A percentile compares a stretch with the other conserved stretches of the same genome.
Evolutionary conservation across 2,113 vertebrate genomes (phyloP).

Genomic region (Sinocyclocheilus maitianheensis): DNA sequence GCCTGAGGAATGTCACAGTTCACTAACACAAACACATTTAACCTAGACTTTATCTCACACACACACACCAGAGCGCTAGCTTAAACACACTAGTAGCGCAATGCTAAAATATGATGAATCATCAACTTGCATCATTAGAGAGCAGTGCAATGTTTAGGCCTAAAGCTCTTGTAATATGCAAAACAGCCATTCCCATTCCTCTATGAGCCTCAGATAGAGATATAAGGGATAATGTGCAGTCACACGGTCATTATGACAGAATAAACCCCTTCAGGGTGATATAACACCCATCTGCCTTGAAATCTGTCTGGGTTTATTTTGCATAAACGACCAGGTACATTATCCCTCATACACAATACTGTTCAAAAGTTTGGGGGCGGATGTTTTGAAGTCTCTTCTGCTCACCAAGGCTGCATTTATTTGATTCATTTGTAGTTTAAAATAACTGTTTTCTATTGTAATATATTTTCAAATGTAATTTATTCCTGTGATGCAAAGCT

Average conservation of each 20-base stretch:
- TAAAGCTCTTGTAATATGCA: slow-evolving; percentile 9
- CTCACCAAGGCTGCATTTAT: background rate
- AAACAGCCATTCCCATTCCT: slow-evolving; percentile 28
- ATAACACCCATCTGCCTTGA: background rate
- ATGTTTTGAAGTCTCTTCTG: no score
- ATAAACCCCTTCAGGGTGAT: background rate
- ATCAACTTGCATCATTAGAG: slow-evolving; percentile 20
- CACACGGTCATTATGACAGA: background rate
- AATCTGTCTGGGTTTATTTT: background rate
- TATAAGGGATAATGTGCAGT: slow-evolving; percentile 4
- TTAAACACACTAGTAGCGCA: slow-evolving; percentile 6
- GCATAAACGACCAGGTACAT: background rate
- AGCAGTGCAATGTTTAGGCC: slow-evolving; percentile 25
- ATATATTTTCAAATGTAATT: no score
- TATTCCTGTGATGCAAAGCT: no score
- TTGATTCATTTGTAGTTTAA: background rate
- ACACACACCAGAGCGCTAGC: background rate
- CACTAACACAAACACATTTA: slow-evolving; percentile 8
- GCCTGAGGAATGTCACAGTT: slow-evolving; percentile 11
- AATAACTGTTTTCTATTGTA: no score
- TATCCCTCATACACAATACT: no score
- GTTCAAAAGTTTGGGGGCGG: background rate
- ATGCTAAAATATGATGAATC: slow-evolving; percentile 22
- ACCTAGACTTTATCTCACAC: background rate
- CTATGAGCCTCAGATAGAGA: background rate